Evolutionary conservation across 2,888 invertebrate genomes (phyloP).

Genomic region (Platycnemis pennipes): DNA sequence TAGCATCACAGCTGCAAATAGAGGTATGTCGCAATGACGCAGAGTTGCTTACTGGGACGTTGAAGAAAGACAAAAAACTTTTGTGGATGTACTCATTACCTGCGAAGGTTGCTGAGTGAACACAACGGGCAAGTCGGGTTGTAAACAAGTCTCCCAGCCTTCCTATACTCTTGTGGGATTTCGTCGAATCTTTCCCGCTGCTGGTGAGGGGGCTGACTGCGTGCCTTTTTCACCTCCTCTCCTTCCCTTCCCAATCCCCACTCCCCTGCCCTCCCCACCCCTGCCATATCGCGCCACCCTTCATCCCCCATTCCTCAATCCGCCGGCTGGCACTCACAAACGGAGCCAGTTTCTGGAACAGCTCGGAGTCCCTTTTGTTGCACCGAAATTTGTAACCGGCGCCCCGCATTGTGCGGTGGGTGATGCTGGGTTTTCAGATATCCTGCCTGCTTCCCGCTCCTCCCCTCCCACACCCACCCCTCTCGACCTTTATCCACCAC

Average conservation of each 20-base stretch:
- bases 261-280: background rate
- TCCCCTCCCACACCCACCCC: background rate
- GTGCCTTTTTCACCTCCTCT: background rate
- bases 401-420: slow-evolving; percentile 23
- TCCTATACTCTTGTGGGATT: background rate
- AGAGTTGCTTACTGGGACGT: too few relatives aligned
- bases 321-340: background rate
- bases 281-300: background rate
- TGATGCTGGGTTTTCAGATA: slow-evolving; percentile 42
- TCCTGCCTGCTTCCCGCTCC: background rate
- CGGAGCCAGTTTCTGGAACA: background rate
- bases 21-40: too few relatives aligned
- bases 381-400: slow-evolving; percentile 52
- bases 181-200: background rate
- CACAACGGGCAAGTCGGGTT: background rate
- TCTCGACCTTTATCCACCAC: background rate
- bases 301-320: background rate
- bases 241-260: background rate
- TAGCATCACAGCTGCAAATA: too few relatives aligned
- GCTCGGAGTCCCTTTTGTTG: slow-evolving; percentile 43
- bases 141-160: background rate
- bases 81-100: too few relatives aligned
- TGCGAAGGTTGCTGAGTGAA: too few relatives aligned
- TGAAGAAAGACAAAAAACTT: too few relatives aligned
- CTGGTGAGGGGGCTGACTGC: background rate